phyloP scores from a whole-genome alignment of 2,113 vertebrate genomes.

The Engystomops pustulosus region DNA sequence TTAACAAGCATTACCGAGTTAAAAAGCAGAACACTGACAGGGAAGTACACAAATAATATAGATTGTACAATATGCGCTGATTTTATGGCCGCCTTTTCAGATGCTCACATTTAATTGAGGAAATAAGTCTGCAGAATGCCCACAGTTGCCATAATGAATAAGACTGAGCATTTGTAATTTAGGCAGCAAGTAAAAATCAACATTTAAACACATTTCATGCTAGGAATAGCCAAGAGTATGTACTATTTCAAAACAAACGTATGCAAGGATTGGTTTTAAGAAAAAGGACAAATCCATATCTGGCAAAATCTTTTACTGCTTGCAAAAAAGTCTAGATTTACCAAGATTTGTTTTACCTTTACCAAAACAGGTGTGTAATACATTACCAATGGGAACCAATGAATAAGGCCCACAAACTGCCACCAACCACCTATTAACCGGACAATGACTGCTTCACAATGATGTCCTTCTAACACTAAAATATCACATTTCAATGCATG shows the following conservation, averaged over 20 bases:
- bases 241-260: constrained; percentile 10
- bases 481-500: no score
- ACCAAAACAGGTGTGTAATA: no score
- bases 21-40: background rate
- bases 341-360: no score
- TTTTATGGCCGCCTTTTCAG: constrained; percentile 47
- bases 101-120: constrained; percentile 49
- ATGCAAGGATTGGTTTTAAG: background rate
- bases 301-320: background rate
- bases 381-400: no score
- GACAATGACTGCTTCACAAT: no score
- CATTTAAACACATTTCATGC: constrained; percentile 14
- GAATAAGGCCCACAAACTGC: no score
- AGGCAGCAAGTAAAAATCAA: constrained; percentile 16
- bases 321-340: no score
- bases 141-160: constrained; percentile 31
- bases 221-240: background rate
- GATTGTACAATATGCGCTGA: constrained; percentile 48
- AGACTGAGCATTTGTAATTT: constrained; percentile 27
- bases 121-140: constrained; percentile 41
- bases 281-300: background rate
- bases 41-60: constrained; percentile 21
- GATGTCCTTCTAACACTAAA: no score
- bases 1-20: constrained; percentile 12
- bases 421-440: no score